These are phyloP conservation scores for Ranitomeya variabilis DNA, from an alignment of 2,113 vertebrate genomes.

Conservation along the genomic window DNA sequence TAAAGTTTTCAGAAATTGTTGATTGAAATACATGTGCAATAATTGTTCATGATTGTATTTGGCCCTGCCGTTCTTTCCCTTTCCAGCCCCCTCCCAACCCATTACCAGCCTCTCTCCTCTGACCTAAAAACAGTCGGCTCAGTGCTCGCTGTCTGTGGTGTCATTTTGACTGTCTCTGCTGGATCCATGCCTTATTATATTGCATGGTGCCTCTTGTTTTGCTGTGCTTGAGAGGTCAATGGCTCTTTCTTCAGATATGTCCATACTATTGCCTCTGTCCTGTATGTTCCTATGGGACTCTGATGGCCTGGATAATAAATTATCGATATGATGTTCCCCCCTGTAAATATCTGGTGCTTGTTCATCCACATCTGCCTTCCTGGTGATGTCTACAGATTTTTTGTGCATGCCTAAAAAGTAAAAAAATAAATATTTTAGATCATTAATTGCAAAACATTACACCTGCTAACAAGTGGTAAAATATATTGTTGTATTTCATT, in stretches of 20 bases:
- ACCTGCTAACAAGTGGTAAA: not conserved
- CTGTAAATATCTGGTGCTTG: slow-evolving; percentile 69
- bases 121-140: slow-evolving; percentile 57
- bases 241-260: slow-evolving; percentile 74
- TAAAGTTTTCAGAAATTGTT: slow-evolving; percentile 22
- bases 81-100: not conserved
- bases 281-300: slow-evolving; percentile 58
- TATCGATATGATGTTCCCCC: slow-evolving; percentile 65
- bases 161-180: slow-evolving; percentile 46
- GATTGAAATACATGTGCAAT: slow-evolving; percentile 32
- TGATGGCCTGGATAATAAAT: slow-evolving; percentile 62
- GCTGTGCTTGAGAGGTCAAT: slow-evolving; percentile 94
- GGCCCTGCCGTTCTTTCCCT: fast-evolving
- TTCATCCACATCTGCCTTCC: slow-evolving; percentile 74
- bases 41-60: slow-evolving; percentile 33
- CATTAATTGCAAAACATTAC: not conserved
- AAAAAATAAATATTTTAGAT: not conserved
- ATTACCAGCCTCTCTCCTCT: not conserved
- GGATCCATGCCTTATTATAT: slow-evolving; percentile 59
- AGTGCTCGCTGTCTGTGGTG: slow-evolving; percentile 67
- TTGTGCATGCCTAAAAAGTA: slow-evolving; percentile 89
- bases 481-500: not conserved
- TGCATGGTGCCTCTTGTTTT: slow-evolving; percentile 73
- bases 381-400: slow-evolving; percentile 84
- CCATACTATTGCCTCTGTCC: slow-evolving; percentile 60